These are phyloP conservation scores for Mesembrinibis cayennensis DNA, from an alignment of 2,113 vertebrate species.

Conservation along the genomic window DNA sequence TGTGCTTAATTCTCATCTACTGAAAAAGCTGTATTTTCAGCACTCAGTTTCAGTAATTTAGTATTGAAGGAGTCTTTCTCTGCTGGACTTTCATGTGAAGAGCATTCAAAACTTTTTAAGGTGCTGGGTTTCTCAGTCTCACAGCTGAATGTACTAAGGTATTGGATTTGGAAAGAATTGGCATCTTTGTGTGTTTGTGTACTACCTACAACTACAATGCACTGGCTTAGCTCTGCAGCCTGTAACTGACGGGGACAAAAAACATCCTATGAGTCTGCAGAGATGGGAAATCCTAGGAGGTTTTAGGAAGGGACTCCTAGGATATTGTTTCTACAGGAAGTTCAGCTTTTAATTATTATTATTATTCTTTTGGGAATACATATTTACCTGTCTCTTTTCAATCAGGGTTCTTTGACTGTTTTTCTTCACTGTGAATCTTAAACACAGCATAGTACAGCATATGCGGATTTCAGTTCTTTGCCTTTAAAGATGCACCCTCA, in stretches of 20 bases:
- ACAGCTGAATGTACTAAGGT: neutral
- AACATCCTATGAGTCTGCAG: neutral
- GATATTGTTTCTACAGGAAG: neutral
- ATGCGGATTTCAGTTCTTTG: neutral
- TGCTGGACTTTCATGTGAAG: neutral
- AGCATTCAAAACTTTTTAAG: neutral
- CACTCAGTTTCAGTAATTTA: neutral
- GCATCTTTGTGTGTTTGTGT: neutral
- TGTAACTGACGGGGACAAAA: too few relatives aligned
- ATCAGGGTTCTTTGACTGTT: neutral
- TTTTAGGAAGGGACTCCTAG: neutral
- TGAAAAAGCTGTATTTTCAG: neutral
- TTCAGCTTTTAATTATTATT: neutral
- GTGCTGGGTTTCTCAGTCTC: neutral
- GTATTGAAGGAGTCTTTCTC: neutral
- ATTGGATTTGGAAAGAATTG: neutral
- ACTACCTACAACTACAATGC: rapidly evolving
- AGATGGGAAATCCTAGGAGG: neutral
- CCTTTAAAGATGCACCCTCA: neutral
- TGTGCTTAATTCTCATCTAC: neutral
- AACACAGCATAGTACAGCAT: neutral
- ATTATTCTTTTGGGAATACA: neutral
- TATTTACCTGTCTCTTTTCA: neutral
- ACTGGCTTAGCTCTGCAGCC: neutral
- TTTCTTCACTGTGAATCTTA: neutral